phyloP scores from a whole-genome alignment of 2,113 vertebrate genomes.

The Pelecanoides urinatrix region DNA sequence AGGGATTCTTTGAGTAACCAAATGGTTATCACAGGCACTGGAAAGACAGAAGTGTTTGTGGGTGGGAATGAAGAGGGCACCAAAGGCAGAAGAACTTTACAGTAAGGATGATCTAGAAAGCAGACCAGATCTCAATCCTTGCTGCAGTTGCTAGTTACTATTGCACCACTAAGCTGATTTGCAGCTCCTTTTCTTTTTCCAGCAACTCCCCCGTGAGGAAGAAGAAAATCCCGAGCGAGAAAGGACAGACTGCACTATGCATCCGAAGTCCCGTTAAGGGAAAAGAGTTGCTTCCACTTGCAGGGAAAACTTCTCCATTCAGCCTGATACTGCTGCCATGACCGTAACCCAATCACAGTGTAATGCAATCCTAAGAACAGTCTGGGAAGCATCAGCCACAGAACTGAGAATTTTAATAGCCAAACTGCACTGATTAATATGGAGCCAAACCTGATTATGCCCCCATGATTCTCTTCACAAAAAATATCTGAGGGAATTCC shows the following conservation, averaged over 20 bases:
- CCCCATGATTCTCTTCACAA: not conserved
- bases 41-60: not conserved
- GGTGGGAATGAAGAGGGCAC: not conserved
- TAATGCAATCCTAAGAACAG: not conserved
- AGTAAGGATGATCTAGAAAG: not conserved
- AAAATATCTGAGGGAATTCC: constrained; percentile 17
- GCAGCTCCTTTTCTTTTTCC: not conserved
- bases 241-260: not conserved
- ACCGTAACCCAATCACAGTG: not conserved
- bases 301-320: not conserved
- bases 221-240: not conserved
- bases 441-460: not conserved
- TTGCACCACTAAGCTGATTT: not conserved
- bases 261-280: not conserved
- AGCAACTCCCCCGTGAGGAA: not conserved
- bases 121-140: not conserved
- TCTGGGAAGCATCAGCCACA: not conserved
- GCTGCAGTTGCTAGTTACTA: not conserved
- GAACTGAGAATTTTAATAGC: not conserved
- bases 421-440: not conserved
- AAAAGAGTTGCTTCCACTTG: not conserved
- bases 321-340: not conserved
- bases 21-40: not conserved
- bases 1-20: not conserved
- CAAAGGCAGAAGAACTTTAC: not conserved